phyloP scores from a whole-genome alignment of 2,888 invertebrate genomes.

The Xylota segnis region DNA sequence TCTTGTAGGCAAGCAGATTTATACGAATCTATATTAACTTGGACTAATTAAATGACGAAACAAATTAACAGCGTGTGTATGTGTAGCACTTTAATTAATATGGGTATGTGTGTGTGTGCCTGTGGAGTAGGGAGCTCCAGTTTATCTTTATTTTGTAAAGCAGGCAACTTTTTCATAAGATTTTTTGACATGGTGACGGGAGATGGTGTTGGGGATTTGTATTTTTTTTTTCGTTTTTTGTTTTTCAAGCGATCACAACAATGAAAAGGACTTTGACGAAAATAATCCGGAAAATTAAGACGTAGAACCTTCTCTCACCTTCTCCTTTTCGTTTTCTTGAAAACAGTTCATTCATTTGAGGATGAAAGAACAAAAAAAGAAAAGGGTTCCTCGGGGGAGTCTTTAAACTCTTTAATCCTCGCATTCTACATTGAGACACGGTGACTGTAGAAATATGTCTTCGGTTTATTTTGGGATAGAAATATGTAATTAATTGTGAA shows the following conservation, averaged over 20 bases:
- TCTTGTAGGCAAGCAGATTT: constrained; percentile 1
- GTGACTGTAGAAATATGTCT: neutral
- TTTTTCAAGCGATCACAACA: constrained; percentile 23
- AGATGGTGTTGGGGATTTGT: neutral
- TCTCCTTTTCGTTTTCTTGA: neutral
- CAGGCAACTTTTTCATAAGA: constrained; percentile 22
- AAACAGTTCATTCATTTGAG: neutral
- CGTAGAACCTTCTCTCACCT: neutral
- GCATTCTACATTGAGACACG: neutral
- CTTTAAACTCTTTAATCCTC: neutral
- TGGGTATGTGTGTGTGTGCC: no score
- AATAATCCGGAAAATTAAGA: constrained; percentile 30
- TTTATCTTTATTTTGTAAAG: constrained; percentile 2
- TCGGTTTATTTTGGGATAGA: neutral
- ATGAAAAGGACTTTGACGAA: constrained; percentile 22
- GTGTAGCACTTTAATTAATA: constrained; percentile 22
- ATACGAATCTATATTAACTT: constrained; percentile 40
- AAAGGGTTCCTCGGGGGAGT: neutral
- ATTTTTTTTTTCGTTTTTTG: neutral
- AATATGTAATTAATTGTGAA: neutral
- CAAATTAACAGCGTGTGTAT: constrained; percentile 38
- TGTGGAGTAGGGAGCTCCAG: neutral
- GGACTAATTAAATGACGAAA: constrained; percentile 59
- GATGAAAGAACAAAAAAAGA: neutral
- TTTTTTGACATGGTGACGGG: constrained; percentile 6